A percentile compares a stretch with the other conserved stretches of the same genome.
Conservation (phyloP, 2,113 vertebrate genomes). For the Phoxinus phoxinus region DNA sequence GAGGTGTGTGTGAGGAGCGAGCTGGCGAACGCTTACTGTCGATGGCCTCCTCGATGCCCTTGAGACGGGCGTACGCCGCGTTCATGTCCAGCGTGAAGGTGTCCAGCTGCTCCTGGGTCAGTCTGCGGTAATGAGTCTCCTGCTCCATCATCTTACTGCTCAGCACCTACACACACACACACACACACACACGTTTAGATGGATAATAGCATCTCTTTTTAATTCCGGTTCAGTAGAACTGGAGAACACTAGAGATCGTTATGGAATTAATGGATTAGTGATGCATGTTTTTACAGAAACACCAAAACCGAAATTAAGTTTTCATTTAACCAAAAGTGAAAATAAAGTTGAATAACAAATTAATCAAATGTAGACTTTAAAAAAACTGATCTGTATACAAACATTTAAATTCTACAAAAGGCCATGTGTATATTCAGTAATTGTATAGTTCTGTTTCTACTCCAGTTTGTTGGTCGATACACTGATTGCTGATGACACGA, state of each 20-base stretch:
- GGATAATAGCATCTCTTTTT: neutral
- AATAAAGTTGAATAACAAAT: neutral
- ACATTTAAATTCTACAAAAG: neutral
- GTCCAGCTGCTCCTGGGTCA: conserved; percentile 92
- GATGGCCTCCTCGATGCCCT: conserved; percentile 93
- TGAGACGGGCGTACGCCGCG: conserved; percentile 88
- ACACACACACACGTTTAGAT: neutral
- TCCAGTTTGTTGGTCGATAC: too few species aligned
- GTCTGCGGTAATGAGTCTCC: conserved; percentile 86
- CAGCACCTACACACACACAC: conserved; percentile 74
- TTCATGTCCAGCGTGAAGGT: conserved; percentile 96
- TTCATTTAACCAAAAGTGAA: neutral
- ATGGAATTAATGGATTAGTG: neutral
- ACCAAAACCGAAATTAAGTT: neutral
- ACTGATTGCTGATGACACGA: too few species aligned
- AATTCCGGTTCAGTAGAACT: neutral
- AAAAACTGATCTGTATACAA: neutral
- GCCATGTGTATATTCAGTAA: neutral
- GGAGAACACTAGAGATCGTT: neutral
- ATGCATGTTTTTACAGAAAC: neutral
- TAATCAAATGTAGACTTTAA: neutral
- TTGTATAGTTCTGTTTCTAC: too few species aligned
- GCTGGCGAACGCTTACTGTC: conserved; percentile 82
- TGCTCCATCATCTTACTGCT: conserved; percentile 87
- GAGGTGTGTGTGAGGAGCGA: too few species aligned